Evolutionary conservation across 2,888 invertebrate genomes (phyloP), one percentile per base, ranked within the genome.

Genomic region (Drosophila mimica): DNA sequence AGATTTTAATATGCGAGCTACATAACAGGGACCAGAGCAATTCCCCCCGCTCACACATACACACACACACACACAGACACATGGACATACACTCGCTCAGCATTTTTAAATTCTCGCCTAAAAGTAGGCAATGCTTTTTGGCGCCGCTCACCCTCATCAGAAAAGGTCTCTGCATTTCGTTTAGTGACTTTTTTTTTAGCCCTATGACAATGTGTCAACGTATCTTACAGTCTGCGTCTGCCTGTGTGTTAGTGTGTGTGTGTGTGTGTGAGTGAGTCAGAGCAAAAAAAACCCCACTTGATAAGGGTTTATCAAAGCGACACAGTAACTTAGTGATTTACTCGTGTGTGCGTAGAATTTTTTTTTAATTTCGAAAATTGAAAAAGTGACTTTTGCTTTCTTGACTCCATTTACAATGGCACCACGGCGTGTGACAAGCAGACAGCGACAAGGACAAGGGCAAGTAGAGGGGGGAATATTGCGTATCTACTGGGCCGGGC

Each of bases 321-420:
- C 84, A 90, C 90, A 88, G 91, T 90, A 88, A 86, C 90, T 90
- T 82, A 91, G 83, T 89, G 82, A 87, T 86, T 90, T 88, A 89
- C 85, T 90, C 81, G 81, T 76, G 76, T 80, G 80, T 83, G 77
- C 79, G 77, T 81, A 66, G 85, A 83, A 65, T 83, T 76, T 74
- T 54, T 83, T 89, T 87, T 83, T 81, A 83, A 85, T 83, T 86
- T 88, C 80, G 82, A 78, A 91, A 90, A 91, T 91, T 91, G 91
- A 91, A 91, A 91, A 88, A 89, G 88, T 91, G 92, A 91, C 91
- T 91, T 91, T 88, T 90, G 83, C 83, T 88, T 90, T 89, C 71
- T 74, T 79, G 83, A 82, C 80, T 80, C 75, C 79, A 72, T 72
- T 73, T 76, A 81, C 79, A 79, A 79, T 71, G 71, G 70, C 71